Evolutionary conservation across 2,888 invertebrate species (phyloP), one percentile per base, ranked within the genome.

Genomic region (Oscheius sp.): DNA sequence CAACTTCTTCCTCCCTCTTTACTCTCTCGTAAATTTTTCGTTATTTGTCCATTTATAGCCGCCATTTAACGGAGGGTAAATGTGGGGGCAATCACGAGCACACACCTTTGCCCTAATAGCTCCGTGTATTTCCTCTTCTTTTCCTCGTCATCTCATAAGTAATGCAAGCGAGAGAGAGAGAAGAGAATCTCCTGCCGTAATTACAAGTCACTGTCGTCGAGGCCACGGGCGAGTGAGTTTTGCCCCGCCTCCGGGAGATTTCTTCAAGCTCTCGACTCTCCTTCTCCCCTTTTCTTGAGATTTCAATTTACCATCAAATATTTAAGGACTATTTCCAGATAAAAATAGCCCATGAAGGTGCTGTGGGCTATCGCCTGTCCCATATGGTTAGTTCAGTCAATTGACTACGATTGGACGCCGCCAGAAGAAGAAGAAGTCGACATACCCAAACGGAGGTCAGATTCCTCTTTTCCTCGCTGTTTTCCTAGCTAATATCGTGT

Each of bases 321-420:
- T 9, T 41, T 41, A 18, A 18, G 43, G 52, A 21, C 6, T 49
- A 63, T 45, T 25, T 23, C 18, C 63, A 21, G n/a, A 49, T 35
- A 27, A n/a, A 29, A 23, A 46, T n/a, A 52, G 66, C n/a, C n/a
- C n/a, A n/a, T n/a, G n/a, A n/a, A n/a, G n/a, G n/a, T n/a, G n/a
- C 49, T 64, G 25, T 49, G 13, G 49, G 16, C 21, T 18, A 18
- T 27, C 25, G 12, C 18, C 9, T 43, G 21, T 18, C 61, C 13
- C 16, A 2, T 63, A 1, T 43, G 23, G 45, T 13, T 46, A 21
- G 13, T 13, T 6, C 21, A 25, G 5, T 49, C 66, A 7, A 27
- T 66, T 16, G 66, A 66, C 46, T 66, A 66, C 52, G 66, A 66
- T 27, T 66, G 66, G 66, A 66, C 49, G 2, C 66, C 66, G 9